Evolutionary conservation across 2,797 vertebrate genomes (phyloP).

Genomic region (Xyrichtys novacula): DNA sequence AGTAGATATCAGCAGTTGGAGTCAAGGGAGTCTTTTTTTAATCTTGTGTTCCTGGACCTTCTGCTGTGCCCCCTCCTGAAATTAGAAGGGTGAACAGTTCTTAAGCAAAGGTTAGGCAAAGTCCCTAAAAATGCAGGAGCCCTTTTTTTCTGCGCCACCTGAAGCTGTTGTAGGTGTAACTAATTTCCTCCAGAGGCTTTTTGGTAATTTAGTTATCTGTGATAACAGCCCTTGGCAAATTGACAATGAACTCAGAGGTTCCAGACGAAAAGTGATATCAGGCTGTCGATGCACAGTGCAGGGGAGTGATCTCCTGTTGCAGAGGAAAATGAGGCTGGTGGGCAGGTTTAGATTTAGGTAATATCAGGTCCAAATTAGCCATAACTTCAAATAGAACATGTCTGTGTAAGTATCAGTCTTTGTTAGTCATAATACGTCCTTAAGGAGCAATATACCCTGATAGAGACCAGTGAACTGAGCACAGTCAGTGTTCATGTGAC

Average conservation of each 20-base stretch:
- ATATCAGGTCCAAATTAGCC: conserved; percentile 4
- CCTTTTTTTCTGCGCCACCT: neutral
- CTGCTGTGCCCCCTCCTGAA: neutral
- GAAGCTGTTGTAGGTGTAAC: neutral
- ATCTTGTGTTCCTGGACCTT: neutral
- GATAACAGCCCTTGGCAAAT: neutral
- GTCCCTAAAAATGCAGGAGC: neutral
- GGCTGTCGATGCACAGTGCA: conserved; percentile 1
- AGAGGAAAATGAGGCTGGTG: neutral
- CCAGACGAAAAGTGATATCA: neutral
- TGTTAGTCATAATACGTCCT: neutral
- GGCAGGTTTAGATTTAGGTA: neutral
- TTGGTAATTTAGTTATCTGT: neutral
- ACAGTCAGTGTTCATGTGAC: neutral
- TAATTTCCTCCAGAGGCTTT: neutral
- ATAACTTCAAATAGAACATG: neutral
- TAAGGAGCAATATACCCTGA: neutral
- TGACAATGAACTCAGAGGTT: neutral
- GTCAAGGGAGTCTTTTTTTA: neutral
- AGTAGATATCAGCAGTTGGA: neutral
- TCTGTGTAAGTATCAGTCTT: neutral
- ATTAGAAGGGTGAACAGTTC: neutral
- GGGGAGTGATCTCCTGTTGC: neutral
- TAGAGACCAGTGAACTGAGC: conserved; percentile 2
- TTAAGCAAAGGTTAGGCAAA: neutral